Evolutionary conservation across 2,797 vertebrate genomes (phyloP).

Genomic region (Sciurus carolinensis): DNA sequence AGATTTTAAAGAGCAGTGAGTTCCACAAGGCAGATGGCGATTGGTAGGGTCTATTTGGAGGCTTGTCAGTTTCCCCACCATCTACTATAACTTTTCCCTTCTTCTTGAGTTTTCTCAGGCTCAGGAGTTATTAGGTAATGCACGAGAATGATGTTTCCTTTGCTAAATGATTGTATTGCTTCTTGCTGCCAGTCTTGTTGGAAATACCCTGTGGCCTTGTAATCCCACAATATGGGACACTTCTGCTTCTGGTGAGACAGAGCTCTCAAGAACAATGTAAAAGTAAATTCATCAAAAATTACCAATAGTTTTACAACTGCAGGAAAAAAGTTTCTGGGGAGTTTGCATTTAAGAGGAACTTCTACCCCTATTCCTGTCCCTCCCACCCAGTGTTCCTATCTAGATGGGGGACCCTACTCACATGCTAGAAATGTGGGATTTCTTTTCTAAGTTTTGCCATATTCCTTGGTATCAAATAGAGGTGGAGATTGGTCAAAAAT

Average conservation of each 20-base stretch:
- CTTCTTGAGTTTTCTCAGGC: not conserved
- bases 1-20: conserved; percentile 25
- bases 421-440: not conserved
- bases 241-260: conserved; percentile 78
- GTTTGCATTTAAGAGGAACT: conserved; percentile 63
- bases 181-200: conserved; percentile 63
- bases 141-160: conserved; percentile 45
- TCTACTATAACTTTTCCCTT: conserved; percentile 2
- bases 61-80: not conserved
- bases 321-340: conserved; percentile 66
- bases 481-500: not conserved
- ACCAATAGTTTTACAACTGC: conserved; percentile 66
- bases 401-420: not conserved
- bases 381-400: not conserved
- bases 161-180: conserved; percentile 10
- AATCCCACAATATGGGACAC: conserved; percentile 53
- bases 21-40: conserved; percentile 26
- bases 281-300: conserved; percentile 65
- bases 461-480: not conserved
- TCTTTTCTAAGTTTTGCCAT: not conserved
- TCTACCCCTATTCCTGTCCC: not conserved
- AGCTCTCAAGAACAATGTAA: conserved; percentile 5
- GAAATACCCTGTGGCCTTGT: conserved; percentile 81
- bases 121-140: not conserved
- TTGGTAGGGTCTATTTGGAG: not conserved